Evolutionary conservation across 2,797 vertebrate genomes (phyloP).

Genomic region (Erpetoichthys calabaricus): DNA sequence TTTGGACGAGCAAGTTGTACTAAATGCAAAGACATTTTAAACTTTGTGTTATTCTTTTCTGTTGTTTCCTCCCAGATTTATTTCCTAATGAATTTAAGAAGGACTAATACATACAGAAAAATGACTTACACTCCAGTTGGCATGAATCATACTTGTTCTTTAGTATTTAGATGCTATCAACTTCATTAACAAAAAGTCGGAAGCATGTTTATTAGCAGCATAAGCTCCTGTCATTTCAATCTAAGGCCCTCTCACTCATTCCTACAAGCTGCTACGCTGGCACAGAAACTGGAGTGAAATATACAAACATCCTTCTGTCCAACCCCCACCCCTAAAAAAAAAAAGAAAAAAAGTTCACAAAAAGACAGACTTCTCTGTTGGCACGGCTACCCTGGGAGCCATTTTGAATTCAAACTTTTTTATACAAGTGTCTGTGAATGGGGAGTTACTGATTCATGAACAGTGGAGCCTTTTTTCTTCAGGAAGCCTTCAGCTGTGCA

Average conservation of each 20-base stretch:
- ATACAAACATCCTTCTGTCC: conserved; percentile 42
- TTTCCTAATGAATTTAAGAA: conserved; percentile 48
- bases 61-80: conserved; percentile 21
- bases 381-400: conserved; percentile 43
- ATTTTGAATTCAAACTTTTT: conserved; percentile 43
- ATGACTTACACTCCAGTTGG: conserved; percentile 41
- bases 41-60: conserved; percentile 37
- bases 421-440: conserved; percentile 33
- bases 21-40: no score
- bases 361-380: conserved; percentile 37
- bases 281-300: conserved; percentile 44
- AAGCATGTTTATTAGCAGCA: conserved; percentile 48
- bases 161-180: conserved; percentile 56
- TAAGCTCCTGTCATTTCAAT: conserved; percentile 48
- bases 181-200: conserved; percentile 51
- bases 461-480: conserved; percentile 35
- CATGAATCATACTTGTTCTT: conserved; percentile 49
- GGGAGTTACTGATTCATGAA: conserved; percentile 50
- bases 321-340: conserved; percentile 23
- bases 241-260: conserved; percentile 46
- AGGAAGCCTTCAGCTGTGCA: conserved; percentile 42
- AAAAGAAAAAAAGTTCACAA: conserved; percentile 20
- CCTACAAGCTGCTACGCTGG: conserved; percentile 33
- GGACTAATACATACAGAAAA: conserved; percentile 52
- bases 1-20: no score